Conservation (phyloP, 2,797 vertebrate species). For the Vespertilio murinus region DNA sequence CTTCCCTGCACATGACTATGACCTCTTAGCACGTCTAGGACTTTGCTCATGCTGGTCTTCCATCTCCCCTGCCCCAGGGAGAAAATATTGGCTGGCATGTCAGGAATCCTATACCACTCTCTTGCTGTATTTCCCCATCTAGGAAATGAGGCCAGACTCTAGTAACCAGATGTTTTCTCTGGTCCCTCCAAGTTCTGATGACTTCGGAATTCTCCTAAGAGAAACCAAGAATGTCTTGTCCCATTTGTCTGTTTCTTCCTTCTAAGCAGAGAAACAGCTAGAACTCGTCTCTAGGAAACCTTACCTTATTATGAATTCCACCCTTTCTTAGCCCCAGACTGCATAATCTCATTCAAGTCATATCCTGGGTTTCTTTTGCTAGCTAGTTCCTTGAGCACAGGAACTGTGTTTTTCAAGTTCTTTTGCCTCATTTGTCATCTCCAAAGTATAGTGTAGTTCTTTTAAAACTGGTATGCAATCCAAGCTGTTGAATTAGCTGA, state of each 20-base stretch:
- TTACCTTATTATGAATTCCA: background rate
- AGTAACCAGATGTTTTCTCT: background rate
- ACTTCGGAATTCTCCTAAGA: background rate
- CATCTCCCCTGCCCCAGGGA: background rate
- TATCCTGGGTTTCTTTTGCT: background rate
- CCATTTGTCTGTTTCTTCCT: background rate
- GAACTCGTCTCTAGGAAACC: background rate
- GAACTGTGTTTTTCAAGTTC: background rate
- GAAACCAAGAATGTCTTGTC: background rate
- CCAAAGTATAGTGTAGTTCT: background rate
- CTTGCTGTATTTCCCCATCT: background rate
- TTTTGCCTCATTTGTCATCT: background rate
- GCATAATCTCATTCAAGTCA: background rate
- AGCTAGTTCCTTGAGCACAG: background rate
- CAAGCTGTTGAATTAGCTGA: background rate
- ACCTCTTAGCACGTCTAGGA: background rate
- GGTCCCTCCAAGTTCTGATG: background rate
- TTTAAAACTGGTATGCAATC: background rate
- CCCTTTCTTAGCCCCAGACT: background rate
- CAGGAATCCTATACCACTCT: background rate
- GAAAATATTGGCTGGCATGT: background rate
- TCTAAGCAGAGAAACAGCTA: background rate
- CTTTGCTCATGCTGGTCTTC: background rate
- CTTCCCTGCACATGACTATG: background rate
- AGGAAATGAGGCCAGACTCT: background rate